Evolutionary conservation across 2,797 vertebrate genomes (phyloP).

Genomic region (Cebuella pygmaea): DNA sequence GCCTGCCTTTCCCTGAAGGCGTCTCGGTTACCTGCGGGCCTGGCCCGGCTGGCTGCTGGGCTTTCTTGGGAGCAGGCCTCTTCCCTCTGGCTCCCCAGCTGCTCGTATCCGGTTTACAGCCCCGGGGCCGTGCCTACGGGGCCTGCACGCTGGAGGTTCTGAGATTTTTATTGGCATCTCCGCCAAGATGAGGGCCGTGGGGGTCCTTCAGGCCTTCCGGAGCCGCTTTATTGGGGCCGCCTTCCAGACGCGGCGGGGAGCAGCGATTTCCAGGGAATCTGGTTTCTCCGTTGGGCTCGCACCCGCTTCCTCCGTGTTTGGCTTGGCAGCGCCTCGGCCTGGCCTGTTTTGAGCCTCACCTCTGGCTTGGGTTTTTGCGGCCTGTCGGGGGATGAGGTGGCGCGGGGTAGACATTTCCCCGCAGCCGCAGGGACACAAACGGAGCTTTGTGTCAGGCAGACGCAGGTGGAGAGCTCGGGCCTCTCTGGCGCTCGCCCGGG

Average conservation of each 20-base stretch:
- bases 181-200: constrained; percentile 85
- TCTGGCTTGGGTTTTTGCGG: constrained; percentile 66
- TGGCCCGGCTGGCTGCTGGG: constrained; percentile 77
- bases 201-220: constrained; percentile 86
- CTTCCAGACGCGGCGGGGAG: constrained; percentile 83
- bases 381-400: constrained; percentile 61
- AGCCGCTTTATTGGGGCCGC: constrained; percentile 84
- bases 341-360: constrained; percentile 57
- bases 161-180: constrained; percentile 87
- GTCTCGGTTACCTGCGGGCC: constrained; percentile 77
- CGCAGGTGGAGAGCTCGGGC: constrained; percentile 75
- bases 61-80: constrained; percentile 82
- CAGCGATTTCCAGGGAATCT: constrained; percentile 83
- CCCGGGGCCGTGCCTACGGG: constrained; percentile 76
- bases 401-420: constrained; percentile 45
- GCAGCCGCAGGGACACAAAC: constrained; percentile 69
- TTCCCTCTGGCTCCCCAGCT: constrained; percentile 83
- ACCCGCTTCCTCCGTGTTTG: constrained; percentile 82
- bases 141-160: constrained; percentile 85
- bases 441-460: constrained; percentile 66
- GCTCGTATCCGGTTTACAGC: constrained; percentile 85
- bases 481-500: not conserved
- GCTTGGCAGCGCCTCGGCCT: constrained; percentile 81
- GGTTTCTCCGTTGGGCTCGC: constrained; percentile 82
- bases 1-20: constrained; percentile 81